A percentile compares a stretch with the other conserved stretches of the same genome.
Evolutionary conservation across 2,113 vertebrate genomes (phyloP).

Genomic region (Myotis lucifugus): DNA sequence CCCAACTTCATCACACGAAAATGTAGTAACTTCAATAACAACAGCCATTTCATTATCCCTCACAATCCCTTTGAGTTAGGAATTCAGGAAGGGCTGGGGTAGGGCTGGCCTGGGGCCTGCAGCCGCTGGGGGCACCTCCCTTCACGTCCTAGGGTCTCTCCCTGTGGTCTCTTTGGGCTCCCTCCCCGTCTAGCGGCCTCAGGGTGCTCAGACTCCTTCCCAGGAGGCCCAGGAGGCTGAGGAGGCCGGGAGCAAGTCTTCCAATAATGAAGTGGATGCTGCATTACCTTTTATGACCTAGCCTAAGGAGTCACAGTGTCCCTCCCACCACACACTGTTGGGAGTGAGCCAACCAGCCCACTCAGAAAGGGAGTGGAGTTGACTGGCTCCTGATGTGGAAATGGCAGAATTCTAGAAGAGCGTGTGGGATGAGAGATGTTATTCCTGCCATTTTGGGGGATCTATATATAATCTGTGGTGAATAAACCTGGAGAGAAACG

Average conservation of each 20-base stretch:
- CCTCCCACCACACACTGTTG: not conserved
- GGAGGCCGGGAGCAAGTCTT: not conserved
- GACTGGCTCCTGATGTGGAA: not conserved
- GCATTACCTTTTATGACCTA: not conserved
- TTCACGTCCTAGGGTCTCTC: not conserved
- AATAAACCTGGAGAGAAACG: not conserved
- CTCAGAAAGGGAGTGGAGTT: not conserved
- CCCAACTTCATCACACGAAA: not conserved
- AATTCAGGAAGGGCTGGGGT: not conserved
- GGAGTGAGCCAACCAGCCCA: not conserved
- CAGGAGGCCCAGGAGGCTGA: not conserved
- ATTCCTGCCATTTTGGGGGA: not conserved
- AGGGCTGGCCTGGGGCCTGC: not conserved
- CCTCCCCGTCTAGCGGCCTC: not conserved
- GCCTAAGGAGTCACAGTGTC: not conserved
- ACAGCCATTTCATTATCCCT: not conserved
- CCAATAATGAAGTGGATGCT: not conserved
- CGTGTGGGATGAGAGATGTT: not conserved
- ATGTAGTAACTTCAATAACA: not conserved
- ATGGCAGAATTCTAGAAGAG: not conserved
- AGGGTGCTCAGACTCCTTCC: not conserved
- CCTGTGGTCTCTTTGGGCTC: not conserved
- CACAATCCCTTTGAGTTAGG: not conserved
- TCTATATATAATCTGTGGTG: not conserved
- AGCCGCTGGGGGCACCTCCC: not conserved